Percentiles rank a stretch among this genome's conserved stretches.
Evolutionary conservation across 2,888 invertebrate genomes (phyloP).

Genomic region (Epinotia ramella): DNA sequence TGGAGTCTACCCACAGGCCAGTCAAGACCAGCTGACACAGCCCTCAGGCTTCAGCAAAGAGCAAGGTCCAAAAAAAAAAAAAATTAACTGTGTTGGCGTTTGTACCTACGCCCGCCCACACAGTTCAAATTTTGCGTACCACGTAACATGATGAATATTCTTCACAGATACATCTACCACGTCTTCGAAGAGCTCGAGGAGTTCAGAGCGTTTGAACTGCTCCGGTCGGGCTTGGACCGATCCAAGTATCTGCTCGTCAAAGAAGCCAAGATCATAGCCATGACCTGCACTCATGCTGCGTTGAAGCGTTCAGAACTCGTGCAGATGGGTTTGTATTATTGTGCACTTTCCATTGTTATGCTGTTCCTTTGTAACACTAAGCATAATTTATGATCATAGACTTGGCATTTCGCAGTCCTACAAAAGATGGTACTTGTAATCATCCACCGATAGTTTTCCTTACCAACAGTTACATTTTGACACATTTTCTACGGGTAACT

Average conservation of each 20-base stretch:
- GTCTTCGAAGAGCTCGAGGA: constrained; percentile 99
- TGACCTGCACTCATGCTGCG: constrained; percentile 99
- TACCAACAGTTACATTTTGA: too few species aligned
- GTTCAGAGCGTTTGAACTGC: constrained; percentile 98
- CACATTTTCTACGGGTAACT: too few species aligned
- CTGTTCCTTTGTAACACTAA: not conserved
- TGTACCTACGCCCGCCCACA: not conserved
- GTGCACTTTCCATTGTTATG: not conserved
- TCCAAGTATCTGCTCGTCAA: constrained; percentile 98
- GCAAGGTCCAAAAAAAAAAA: too few species aligned
- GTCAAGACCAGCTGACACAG: too few species aligned
- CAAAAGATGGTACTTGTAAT: not conserved
- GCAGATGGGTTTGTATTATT: constrained; percentile 88
- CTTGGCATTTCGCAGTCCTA: not conserved
- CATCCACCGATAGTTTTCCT: too few species aligned
- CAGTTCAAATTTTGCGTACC: too few species aligned
- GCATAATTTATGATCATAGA: too few species aligned
- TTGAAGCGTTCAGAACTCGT: constrained; percentile 98
- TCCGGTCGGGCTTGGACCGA: constrained; percentile 97
- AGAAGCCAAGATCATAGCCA: constrained; percentile 99
- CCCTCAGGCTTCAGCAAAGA: too few species aligned
- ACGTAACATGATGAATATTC: not conserved
- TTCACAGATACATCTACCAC: constrained; percentile 93
- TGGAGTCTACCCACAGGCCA: too few species aligned
- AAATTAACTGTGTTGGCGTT: too few species aligned